phyloP scores from a whole-genome alignment of 2,113 vertebrate species.

The Castor canadensis region DNA sequence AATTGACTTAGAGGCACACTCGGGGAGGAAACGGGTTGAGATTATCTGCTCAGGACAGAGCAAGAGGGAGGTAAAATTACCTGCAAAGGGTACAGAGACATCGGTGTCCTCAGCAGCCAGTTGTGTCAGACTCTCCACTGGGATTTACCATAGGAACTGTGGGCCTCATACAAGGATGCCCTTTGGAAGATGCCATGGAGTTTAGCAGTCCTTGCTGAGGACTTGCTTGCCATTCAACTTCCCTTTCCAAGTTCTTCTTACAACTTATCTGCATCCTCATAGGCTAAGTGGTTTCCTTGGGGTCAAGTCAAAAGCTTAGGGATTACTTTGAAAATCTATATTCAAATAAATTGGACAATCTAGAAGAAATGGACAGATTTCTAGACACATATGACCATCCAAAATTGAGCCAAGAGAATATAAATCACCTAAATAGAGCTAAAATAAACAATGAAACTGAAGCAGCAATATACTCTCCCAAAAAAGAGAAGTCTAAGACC shows the following conservation, averaged over 20 bases:
- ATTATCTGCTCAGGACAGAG: not conserved
- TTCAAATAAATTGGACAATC: too few relatives aligned
- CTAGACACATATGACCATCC: too few relatives aligned
- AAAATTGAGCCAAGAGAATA: too few relatives aligned
- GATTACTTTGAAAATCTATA: too few relatives aligned
- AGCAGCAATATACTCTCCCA: too few relatives aligned
- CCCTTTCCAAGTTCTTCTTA: not conserved
- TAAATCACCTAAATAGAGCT: too few relatives aligned
- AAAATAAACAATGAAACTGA: too few relatives aligned
- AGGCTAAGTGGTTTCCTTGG: not conserved
- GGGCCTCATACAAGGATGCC: fast-evolving
- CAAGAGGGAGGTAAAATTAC: not conserved
- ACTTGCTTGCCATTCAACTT: fast-evolving
- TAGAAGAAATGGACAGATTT: too few relatives aligned
- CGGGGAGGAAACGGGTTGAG: not conserved
- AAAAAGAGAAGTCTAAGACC: too few relatives aligned
- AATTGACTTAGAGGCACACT: not conserved
- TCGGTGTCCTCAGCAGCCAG: too few relatives aligned
- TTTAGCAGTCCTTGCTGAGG: not conserved
- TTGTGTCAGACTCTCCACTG: too few relatives aligned
- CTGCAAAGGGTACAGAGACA: fast-evolving
- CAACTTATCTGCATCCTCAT: not conserved
- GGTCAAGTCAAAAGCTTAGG: too few relatives aligned
- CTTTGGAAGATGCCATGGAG: not conserved
- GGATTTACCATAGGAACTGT: fast-evolving